Base-by-base conservation (phyloP, 2,797 vertebrate genomes). In the Chelidonichthys spinosus region DNA sequence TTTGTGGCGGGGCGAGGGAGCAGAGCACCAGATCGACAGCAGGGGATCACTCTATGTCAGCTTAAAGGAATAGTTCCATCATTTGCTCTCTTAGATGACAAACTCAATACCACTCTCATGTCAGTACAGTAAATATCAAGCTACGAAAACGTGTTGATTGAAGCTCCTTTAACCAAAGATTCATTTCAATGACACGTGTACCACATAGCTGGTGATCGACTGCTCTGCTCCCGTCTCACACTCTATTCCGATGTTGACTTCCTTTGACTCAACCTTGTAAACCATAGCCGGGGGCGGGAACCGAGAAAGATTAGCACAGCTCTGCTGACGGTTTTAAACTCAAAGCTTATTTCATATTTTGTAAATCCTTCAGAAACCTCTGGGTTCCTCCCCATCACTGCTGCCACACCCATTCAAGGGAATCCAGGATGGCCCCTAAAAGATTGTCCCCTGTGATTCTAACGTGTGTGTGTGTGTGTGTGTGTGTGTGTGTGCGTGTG, bases 291-390 rank as follows among this genome's bases (percentile, higher is more conserved):
- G 42, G 50, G n/a, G 13, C 11, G 42, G 33, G 52, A 63, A 69
- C 72, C 0, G 6, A 46, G 9, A 56, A 7, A 63, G 76, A 80
- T 85, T 77, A 79, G 40, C 50, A 46, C 18, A 67, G 63, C 71
- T 81, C 74, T 66, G 46, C 32, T 58, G 25, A 69, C 63, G 25
- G 18, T 75, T 76, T 76, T 79, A 13, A 67, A 72, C 47, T 50
- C 6, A 49, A 77, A 59, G 69, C 53, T 71, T 76, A 73, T 69
- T 85, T 78, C 18, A 55, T 56, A 62, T 76, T 83, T 76, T 74
- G 47, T 40, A 78, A 89, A 84, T 79, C 68, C 64, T 50, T 76
- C 40, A 52, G 11, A 78, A 77, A 77, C 37, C 60, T 73, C 62
- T 59, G 60, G 46, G n/a, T 74, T 85, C 43, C 71, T 81, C 78